A percentile compares a stretch with the other conserved stretches of the same genome.
Evolutionary conservation across 2,888 invertebrate genomes (phyloP).

Genomic region (Orchesella flavescens): DNA sequence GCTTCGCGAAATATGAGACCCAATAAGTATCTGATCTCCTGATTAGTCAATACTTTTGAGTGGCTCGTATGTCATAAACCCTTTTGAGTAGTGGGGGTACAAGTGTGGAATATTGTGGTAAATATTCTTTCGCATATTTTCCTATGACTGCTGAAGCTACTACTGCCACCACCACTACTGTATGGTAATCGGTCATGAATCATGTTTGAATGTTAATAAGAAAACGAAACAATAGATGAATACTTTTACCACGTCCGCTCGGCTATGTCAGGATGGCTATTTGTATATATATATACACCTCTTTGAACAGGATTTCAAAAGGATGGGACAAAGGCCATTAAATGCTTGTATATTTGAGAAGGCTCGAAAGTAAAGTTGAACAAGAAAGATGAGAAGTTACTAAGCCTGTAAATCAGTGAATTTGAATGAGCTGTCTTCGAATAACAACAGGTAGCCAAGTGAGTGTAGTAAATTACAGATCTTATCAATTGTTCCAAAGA

Average conservation of each 20-base stretch:
- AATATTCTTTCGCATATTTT: no score
- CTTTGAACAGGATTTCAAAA: neutral
- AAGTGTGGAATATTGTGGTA: no score
- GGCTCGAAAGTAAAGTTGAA: neutral
- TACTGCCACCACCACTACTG: neutral
- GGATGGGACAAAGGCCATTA: neutral
- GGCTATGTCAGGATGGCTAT: neutral
- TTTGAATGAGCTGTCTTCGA: conserved; percentile 37
- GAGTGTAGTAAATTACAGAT: conserved; percentile 50
- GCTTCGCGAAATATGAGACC: no score
- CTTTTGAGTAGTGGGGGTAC: no score
- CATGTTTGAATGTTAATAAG: conserved; percentile 51
- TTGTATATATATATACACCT: no score
- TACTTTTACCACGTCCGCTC: neutral
- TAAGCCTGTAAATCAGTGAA: conserved; percentile 28
- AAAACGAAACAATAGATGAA: conserved; percentile 31
- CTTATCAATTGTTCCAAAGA: conserved; percentile 50
- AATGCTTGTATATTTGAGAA: neutral
- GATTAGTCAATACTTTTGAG: no score
- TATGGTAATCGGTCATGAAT: conserved; percentile 33
- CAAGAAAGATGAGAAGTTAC: conserved; percentile 32
- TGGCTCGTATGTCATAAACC: no score
- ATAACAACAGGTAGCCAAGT: conserved; percentile 54
- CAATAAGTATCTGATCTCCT: no score
- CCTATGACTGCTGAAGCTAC: no score